These are phyloP conservation scores for Oryzias melastigma DNA, from an alignment of 2,113 vertebrate species.

Conservation along the genomic window DNA sequence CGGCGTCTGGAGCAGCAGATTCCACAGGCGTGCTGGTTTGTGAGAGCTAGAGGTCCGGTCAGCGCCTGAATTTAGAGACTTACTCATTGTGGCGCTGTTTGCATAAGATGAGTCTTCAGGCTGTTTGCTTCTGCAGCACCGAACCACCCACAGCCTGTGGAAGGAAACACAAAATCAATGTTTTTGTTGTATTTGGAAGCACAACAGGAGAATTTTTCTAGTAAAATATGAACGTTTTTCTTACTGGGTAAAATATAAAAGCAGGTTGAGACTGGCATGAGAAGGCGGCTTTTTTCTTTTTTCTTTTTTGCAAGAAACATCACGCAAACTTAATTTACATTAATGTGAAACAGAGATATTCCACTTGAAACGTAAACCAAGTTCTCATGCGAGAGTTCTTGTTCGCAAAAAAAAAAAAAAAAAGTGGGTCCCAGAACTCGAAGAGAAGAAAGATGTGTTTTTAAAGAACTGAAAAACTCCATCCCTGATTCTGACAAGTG, in stretches of 20 bases:
- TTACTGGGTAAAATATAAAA: constrained; percentile 1
- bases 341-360: too few relatives aligned
- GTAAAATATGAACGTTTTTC: constrained; percentile 13
- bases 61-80: constrained; percentile 48
- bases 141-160: constrained; percentile 52
- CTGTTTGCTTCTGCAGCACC: constrained; percentile 36
- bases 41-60: constrained; percentile 22
- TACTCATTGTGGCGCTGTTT: constrained; percentile 73
- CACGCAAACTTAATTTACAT: too few relatives aligned
- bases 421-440: too few relatives aligned
- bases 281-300: constrained; percentile 5
- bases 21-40: constrained; percentile 6
- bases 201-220: constrained; percentile 6
- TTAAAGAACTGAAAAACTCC: too few relatives aligned
- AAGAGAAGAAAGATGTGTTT: too few relatives aligned
- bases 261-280: background rate
- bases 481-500: too few relatives aligned
- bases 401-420: too few relatives aligned
- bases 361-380: too few relatives aligned
- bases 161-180: constrained; percentile 23
- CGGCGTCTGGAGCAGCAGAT: constrained; percentile 35
- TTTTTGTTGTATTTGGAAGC: constrained; percentile 1
- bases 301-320: background rate
- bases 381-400: too few relatives aligned
- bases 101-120: constrained; percentile 51